Evolutionary conservation across 2,888 invertebrate genomes (phyloP).

Genomic region (Lycia hirtaria): DNA sequence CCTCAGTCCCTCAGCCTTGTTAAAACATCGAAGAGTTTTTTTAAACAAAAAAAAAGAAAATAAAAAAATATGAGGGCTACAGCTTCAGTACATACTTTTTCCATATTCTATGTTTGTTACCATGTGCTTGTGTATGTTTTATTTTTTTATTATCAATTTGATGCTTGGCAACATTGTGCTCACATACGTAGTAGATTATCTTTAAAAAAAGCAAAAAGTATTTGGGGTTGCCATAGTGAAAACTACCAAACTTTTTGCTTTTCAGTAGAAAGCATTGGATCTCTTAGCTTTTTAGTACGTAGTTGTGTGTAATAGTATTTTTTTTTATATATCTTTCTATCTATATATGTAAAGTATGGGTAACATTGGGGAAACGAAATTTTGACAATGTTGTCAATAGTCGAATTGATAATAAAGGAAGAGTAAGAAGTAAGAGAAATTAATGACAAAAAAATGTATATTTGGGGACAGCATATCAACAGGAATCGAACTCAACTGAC

Average conservation of each 20-base stretch:
- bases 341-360: constrained; percentile 54
- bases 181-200: constrained; percentile 61
- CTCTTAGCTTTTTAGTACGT: constrained; percentile 73
- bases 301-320: constrained; percentile 69
- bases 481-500: constrained; percentile 80
- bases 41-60: no score
- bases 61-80: constrained; percentile 49
- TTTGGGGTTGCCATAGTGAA: constrained; percentile 51
- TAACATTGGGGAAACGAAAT: constrained; percentile 43
- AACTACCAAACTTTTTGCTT: constrained; percentile 71
- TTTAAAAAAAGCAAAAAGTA: constrained; percentile 70
- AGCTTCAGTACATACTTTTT: constrained; percentile 27
- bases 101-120: constrained; percentile 34
- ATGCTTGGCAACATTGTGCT: constrained; percentile 86
- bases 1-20: no score
- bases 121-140: constrained; percentile 82
- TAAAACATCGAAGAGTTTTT: no score
- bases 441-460: constrained; percentile 55
- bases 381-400: constrained; percentile 82
- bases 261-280: constrained; percentile 72
- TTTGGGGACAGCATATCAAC: constrained; percentile 83
- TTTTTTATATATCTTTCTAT: constrained; percentile 58
- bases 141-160: constrained; percentile 83
- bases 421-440: constrained; percentile 56
- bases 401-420: constrained; percentile 81